phyloP scores from a whole-genome alignment of 2,888 invertebrate species.

The Saturnia japonica region DNA sequence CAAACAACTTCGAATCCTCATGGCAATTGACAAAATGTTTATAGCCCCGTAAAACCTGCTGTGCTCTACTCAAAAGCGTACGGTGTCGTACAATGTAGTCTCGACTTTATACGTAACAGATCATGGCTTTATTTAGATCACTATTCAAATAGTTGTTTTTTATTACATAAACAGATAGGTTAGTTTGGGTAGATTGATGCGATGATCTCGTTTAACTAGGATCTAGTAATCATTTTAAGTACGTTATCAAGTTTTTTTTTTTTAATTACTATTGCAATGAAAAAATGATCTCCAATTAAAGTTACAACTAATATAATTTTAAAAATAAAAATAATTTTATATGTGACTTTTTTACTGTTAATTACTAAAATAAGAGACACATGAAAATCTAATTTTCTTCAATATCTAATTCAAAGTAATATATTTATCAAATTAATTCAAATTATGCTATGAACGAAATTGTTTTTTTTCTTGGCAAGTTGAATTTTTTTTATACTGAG shows the following conservation, averaged over 20 bases:
- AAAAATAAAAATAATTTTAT: too few relatives aligned
- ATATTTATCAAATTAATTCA: too few relatives aligned
- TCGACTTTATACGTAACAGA: not conserved
- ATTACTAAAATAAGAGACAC: too few relatives aligned
- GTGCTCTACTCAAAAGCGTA: not conserved
- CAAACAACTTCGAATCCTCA: not conserved
- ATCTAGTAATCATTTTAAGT: not conserved
- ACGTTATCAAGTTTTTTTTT: not conserved
- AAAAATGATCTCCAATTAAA: too few relatives aligned
- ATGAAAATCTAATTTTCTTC: too few relatives aligned
- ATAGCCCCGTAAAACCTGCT: not conserved
- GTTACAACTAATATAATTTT: too few relatives aligned
- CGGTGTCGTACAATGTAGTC: not conserved
- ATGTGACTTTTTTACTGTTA: too few relatives aligned
- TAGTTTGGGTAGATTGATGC: not conserved
- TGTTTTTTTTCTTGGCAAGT: too few relatives aligned
- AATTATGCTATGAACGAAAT: too few relatives aligned
- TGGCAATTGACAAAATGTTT: slow-evolving; percentile 7
- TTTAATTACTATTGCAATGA: too few relatives aligned
- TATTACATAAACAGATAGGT: not conserved
- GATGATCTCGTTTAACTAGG: not conserved
- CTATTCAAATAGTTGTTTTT: not conserved
- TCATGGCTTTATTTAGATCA: not conserved
- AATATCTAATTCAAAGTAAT: too few relatives aligned
- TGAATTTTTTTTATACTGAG: too few relatives aligned